Evolutionary conservation across 2,797 vertebrate genomes (phyloP), one percentile per base, ranked within the genome.

Genomic region (Pogoniulus pusillus): DNA sequence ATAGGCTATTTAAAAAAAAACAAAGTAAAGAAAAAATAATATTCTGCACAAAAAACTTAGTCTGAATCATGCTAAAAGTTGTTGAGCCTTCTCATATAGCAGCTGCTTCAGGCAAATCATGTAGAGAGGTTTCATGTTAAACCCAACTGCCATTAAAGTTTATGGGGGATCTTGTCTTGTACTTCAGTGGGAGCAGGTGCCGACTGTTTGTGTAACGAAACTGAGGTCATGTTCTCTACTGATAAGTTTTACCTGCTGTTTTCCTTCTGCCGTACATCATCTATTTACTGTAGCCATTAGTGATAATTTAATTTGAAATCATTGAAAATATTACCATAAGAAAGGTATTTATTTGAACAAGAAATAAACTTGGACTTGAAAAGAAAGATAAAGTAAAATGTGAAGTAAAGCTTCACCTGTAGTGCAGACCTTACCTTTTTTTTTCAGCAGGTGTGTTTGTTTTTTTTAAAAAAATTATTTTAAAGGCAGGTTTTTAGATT

Each of bases 221-320:
- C 79, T 78, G 93, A 92, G 74, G 91, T 91, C 85, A 81, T 23
- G n/a, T 80, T 92, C 72, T 94, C 93, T 85, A 91, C 88, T 95
- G 94, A 87, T 93, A 81, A 69, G 70, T 95, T 82, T 90, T 85
- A 91, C 72, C 94, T 97, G 96, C 96, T 95, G 66, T 97, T 97
- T 97, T 97, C 96, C 97, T 97, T 97, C 96, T 93, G 70, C 92
- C 83, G 0, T 97, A 96, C 94, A 92, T 96, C 90, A 79, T 93
- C 91, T 95, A 93, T 96, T 96, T 95, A 93, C 83, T 91, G 71
- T 93, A 95, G 85, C 83, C 76, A 66, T 91, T 91, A 87, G 78
- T 60, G 64, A 70, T 78, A 95, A 95, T 81, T 87, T 94, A 86
- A 93, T 95, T 91, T 94, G 91, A 91, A 94, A 90, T 87, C 65